Percentiles rank a stretch among this genome's conserved stretches.
Evolutionary conservation across 2,888 invertebrate species (phyloP).

Genomic region (Netelia fuscicornis): DNA sequence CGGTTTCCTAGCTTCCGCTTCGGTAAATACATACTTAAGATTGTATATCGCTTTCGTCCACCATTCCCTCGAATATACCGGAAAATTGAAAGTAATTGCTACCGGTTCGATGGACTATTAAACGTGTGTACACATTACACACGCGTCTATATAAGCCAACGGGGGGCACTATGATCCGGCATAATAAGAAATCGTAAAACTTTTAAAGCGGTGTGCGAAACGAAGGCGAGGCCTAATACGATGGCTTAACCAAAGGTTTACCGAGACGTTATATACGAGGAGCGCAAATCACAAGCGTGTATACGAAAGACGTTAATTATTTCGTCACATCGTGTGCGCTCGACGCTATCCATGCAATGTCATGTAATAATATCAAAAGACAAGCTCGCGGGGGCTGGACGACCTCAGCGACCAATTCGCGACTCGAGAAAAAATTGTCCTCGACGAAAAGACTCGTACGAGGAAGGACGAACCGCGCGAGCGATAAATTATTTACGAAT

Average conservation of each 20-base stretch:
- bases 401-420: constrained; percentile 54
- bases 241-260: background rate
- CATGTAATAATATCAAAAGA: constrained; percentile 46
- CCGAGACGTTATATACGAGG: background rate
- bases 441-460: constrained; percentile 4
- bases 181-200: constrained; percentile 6
- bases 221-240: background rate
- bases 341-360: constrained; percentile 13
- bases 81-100: constrained; percentile 9
- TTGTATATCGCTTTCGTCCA: background rate
- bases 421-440: constrained; percentile 48
- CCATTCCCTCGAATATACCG: constrained; percentile 2
- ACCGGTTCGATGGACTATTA: constrained; percentile 1
- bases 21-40: constrained; percentile 8
- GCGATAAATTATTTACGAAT: background rate
- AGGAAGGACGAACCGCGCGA: background rate
- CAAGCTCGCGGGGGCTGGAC: background rate
- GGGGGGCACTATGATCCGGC: background rate
- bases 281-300: background rate
- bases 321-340: constrained; percentile 45
- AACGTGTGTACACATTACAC: background rate
- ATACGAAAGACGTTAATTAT: constrained; percentile 58
- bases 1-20: background rate
- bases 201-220: background rate
- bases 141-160: background rate